Percentiles rank a stretch among this genome's conserved stretches.
phyloP scores from a whole-genome alignment of 1,140 invertebrate species.

The Liolophura sinensis region DNA sequence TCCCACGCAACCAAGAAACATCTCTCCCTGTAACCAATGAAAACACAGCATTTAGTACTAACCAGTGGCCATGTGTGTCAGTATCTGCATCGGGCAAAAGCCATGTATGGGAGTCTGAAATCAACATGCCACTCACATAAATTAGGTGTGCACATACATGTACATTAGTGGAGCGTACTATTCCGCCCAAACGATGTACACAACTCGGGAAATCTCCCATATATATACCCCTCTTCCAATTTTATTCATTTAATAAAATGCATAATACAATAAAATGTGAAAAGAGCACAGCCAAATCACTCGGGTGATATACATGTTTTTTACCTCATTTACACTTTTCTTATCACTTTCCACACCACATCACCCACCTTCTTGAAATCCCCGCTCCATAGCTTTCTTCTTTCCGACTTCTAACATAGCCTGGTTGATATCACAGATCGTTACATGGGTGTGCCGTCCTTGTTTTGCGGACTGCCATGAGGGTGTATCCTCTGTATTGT shows the following conservation, averaged over 20 bases:
- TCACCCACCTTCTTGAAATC: slow-evolving; percentile 44
- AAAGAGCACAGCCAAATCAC: too few species aligned
- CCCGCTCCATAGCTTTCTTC: slow-evolving; percentile 68
- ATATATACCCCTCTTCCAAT: too few species aligned
- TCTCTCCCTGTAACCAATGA: slow-evolving; percentile 28
- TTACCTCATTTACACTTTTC: background rate
- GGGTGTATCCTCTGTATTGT: too few species aligned
- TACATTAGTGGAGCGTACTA: background rate
- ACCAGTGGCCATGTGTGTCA: too few species aligned
- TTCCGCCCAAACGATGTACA: background rate
- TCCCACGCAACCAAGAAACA: slow-evolving; percentile 82
- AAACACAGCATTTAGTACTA: background rate
- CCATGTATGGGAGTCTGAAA: slow-evolving; percentile 5
- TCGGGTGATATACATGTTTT: background rate
- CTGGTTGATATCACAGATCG: slow-evolving; percentile 92
- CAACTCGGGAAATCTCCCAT: background rate
- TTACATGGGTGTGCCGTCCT: slow-evolving; percentile 62
- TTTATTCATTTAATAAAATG: too few species aligned
- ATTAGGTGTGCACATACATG: background rate
- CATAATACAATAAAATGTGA: too few species aligned
- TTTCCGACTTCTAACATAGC: slow-evolving; percentile 94
- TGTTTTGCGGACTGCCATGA: background rate
- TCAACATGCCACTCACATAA: background rate
- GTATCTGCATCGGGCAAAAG: too few species aligned
- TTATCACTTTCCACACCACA: slow-evolving; percentile 1